Percentiles rank a stretch among this genome's conserved stretches.
phyloP scores from a whole-genome alignment of 92 coral and sea anemone species.

The Porites rus region DNA sequence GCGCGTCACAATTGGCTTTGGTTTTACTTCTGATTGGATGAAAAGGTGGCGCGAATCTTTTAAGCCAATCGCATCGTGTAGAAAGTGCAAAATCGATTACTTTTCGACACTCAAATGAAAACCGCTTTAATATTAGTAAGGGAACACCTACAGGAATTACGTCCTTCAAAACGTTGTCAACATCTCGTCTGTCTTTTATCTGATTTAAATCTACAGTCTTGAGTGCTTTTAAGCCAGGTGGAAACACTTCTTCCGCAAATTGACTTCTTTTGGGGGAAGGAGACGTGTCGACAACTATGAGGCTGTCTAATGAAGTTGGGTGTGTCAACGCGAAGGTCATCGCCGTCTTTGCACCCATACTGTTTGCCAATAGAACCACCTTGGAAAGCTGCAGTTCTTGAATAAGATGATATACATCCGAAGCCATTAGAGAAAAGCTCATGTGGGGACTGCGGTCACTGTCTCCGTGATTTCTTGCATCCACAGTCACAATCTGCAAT shows the following conservation, averaged over 20 bases:
- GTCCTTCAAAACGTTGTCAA: conserved; percentile 69
- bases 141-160: conserved; percentile 77
- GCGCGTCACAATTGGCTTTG: no score
- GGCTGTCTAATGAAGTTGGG: conserved; percentile 82
- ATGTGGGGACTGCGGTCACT: conserved; percentile 83
- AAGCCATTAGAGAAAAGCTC: conserved; percentile 78
- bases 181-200: conserved; percentile 79
- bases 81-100: no score
- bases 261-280: conserved; percentile 48
- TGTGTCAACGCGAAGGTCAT: conserved; percentile 86
- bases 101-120: no score
- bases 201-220: conserved; percentile 73
- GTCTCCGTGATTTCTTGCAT: conserved; percentile 97
- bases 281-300: conserved; percentile 82
- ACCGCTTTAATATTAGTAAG: background rate
- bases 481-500: conserved; percentile 80
- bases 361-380: conserved; percentile 86
- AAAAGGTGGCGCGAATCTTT: no score
- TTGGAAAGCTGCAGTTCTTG: conserved; percentile 75
- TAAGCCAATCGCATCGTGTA: no score
- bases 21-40: no score
- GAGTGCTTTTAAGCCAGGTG: conserved; percentile 74
- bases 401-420: conserved; percentile 76
- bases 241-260: conserved; percentile 66
- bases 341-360: conserved; percentile 97